Base-by-base conservation (phyloP, 92 coral and sea anemone species). In the Epizoanthus stellaris region DNA sequence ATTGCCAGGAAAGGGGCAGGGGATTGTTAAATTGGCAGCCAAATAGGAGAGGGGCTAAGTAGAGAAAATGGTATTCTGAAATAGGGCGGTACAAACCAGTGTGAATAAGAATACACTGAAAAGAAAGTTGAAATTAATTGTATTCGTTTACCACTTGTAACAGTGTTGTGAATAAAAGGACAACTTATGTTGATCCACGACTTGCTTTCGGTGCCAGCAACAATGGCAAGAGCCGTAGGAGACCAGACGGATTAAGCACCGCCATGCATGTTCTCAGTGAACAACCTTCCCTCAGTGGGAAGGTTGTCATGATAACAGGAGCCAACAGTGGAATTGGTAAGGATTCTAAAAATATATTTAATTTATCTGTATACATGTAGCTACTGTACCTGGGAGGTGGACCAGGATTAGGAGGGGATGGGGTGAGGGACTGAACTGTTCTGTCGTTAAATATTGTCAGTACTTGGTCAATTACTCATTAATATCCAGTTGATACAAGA, bases 291-390 rank as follows among this genome's bases (percentile, higher is more conserved):
- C 89, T 96, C 6, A 47, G 80, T 67, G 99, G 97, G 45, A 90
- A 85, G 80, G 95, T 94, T 85, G 90, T 82, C 67, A 70, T 96
- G 14, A 87, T 96, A 52, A 96, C 99, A 17, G 99, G 99, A 47
- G 93, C 95, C 19, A 94, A 81, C 60, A 94, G 96, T 92, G 99
- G 98, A 11, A 94, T 96, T 71, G 99, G 96, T 93, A 47, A 65
- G 89, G 64, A 3, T 12, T 73, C 14, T 13, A 54, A 34, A 79
- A 20, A 6, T 25, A n/a, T 23, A 52, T n/a, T 16, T 6, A 20
- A 10, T n/a, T 16, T 19, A n/a, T 52, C 16, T 20, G 15, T 17
- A 23, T 4, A n/a, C n/a, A n/a, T n/a, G n/a, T n/a, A n/a, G n/a
- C n/a, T n/a, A n/a, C n/a, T n/a, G n/a, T n/a, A n/a, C 5, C 12